Conservation (phyloP, 2,888 invertebrate species). For the Aporophyla nigra region DNA sequence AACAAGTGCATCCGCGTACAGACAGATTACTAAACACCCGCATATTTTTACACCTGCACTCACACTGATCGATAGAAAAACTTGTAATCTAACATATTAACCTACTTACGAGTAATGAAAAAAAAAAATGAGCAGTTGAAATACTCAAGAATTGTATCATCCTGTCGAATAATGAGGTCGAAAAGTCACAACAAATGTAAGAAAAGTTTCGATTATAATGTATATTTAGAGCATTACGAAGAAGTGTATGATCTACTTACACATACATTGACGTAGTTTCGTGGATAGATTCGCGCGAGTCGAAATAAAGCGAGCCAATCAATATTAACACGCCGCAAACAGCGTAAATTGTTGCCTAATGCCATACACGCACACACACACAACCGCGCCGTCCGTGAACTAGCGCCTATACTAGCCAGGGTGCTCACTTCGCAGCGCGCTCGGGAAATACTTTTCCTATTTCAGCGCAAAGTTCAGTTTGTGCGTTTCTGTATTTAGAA, state of each 20-base stretch:
- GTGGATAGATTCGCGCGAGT: slow-evolving; percentile 88
- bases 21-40: slow-evolving; percentile 64
- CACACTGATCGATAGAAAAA: slow-evolving; percentile 65
- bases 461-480: slow-evolving; percentile 22
- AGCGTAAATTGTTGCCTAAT: slow-evolving; percentile 91
- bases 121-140: slow-evolving; percentile 56
- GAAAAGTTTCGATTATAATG: slow-evolving; percentile 59
- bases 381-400: slow-evolving; percentile 74
- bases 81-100: slow-evolving; percentile 65
- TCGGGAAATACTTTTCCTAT: slow-evolving; percentile 40
- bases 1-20: slow-evolving; percentile 53
- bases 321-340: slow-evolving; percentile 91
- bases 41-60: slow-evolving; percentile 60
- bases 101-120: slow-evolving; percentile 60
- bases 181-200: slow-evolving; percentile 61
- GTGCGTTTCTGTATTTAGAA: slow-evolving; percentile 14
- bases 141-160: slow-evolving; percentile 61
- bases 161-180: slow-evolving; percentile 61
- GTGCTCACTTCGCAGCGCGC: slow-evolving; percentile 70
- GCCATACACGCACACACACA: slow-evolving; percentile 85
- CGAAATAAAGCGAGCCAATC: slow-evolving; percentile 91
- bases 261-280: slow-evolving; percentile 77
- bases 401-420: slow-evolving; percentile 81
- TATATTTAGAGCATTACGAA: slow-evolving; percentile 61
- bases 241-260: slow-evolving; percentile 66